phyloP scores from a whole-genome alignment of 2,113 vertebrate genomes.

The Catagonus wagneri region DNA sequence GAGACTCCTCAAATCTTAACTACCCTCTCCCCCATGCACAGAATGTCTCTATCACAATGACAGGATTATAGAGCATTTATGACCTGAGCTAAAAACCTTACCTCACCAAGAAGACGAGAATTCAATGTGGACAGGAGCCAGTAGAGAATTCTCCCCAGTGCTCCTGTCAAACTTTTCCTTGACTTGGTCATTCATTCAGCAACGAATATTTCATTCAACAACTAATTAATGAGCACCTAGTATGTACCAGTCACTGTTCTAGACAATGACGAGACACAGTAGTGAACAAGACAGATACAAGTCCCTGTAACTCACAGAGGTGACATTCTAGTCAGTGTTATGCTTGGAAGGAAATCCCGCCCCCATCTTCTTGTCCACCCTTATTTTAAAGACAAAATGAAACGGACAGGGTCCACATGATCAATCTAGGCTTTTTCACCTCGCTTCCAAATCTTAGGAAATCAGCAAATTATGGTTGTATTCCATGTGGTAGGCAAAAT shows the following conservation, averaged over 20 bases:
- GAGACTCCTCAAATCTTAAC: neutral
- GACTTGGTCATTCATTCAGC: neutral
- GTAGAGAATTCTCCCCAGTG: neutral
- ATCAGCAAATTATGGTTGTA: neutral
- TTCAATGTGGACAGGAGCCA: neutral
- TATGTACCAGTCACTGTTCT: neutral
- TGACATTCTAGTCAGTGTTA: neutral
- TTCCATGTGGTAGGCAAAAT: neutral
- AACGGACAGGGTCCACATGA: neutral
- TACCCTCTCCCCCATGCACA: neutral
- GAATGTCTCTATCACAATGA: neutral
- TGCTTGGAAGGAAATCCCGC: neutral
- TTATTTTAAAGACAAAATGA: neutral
- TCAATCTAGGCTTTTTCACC: neutral
- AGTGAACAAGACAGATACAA: neutral
- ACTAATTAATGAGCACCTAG: neutral
- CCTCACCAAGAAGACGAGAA: neutral
- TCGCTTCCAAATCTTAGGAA: slow-evolving; percentile 3
- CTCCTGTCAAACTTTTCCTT: neutral
- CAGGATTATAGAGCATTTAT: neutral
- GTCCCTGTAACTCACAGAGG: neutral
- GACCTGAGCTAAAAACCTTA: neutral
- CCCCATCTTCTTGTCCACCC: neutral
- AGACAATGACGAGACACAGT: neutral
- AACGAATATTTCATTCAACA: neutral